A percentile compares a stretch with the other conserved stretches of the same genome.
Evolutionary conservation across 2,113 vertebrate species (phyloP).

Genomic region (Rhinopomastus cyanomelas): DNA sequence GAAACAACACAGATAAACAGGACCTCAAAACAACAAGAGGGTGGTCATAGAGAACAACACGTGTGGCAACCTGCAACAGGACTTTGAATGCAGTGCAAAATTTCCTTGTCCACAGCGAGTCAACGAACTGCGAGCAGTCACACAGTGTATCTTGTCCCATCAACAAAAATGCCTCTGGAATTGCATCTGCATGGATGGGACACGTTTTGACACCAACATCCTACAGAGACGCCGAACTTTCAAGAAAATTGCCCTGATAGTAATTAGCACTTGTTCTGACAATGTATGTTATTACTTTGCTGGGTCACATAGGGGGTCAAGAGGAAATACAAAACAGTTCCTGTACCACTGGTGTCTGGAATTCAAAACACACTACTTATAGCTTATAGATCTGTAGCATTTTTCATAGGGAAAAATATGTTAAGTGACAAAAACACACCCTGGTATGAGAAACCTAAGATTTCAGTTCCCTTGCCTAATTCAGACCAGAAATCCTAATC

Average conservation of each 20-base stretch:
- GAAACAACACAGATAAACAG: background rate
- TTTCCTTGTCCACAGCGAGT: background rate
- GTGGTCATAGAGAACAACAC: background rate
- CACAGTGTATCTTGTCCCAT: background rate
- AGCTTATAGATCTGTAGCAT: background rate
- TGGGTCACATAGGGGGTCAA: background rate
- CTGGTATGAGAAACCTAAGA: background rate
- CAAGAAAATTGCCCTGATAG: background rate
- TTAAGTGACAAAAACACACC: background rate
- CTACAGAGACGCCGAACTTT: background rate
- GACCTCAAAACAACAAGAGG: background rate
- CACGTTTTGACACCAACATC: background rate
- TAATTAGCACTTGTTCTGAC: background rate
- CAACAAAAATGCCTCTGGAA: background rate
- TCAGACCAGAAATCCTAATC: background rate
- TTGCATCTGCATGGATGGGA: background rate
- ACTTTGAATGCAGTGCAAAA: background rate
- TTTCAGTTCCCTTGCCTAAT: background rate
- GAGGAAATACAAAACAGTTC: background rate
- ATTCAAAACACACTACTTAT: background rate
- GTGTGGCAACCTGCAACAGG: background rate
- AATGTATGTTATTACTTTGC: background rate
- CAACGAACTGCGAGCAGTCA: background rate
- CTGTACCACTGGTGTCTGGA: rapidly evolving
- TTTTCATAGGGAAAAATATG: background rate